Conservation (phyloP, 2,797 vertebrate species). For the Galagoides demidoff region DNA sequence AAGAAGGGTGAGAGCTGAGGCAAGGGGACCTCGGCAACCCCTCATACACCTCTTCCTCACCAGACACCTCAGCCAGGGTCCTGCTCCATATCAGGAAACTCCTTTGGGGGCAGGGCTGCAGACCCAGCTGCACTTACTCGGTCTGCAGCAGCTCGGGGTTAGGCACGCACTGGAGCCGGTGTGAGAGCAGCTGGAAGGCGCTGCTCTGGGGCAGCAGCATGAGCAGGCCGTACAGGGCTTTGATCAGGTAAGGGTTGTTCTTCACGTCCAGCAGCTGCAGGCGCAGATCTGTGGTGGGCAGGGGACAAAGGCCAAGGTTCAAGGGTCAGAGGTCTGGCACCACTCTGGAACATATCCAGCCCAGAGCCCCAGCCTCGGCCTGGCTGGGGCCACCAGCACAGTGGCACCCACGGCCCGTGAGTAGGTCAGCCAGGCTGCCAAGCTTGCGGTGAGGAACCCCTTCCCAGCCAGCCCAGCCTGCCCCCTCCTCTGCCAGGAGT, state of each 20-base stretch:
- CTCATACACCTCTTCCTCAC: fast-evolving
- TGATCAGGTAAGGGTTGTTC: conserved; percentile 98
- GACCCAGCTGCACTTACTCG: conserved; percentile 85
- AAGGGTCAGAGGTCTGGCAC: background rate
- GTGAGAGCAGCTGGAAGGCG: conserved; percentile 98
- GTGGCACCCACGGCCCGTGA: background rate
- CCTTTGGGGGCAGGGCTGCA: fast-evolving
- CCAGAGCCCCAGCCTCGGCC: background rate
- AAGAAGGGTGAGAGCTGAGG: background rate
- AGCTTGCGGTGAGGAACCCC: background rate
- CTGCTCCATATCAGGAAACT: fast-evolving
- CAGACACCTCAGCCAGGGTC: background rate
- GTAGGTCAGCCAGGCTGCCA: background rate
- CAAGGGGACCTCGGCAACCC: background rate
- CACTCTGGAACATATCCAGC: background rate
- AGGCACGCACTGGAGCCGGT: conserved; percentile 96
- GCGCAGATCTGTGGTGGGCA: conserved; percentile 90
- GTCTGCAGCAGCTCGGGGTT: conserved; percentile 98
- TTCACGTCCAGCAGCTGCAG: conserved; percentile 97
- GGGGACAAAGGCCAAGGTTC: conserved; percentile 42
- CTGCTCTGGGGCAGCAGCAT: conserved; percentile 99
- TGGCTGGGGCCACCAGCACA: background rate
- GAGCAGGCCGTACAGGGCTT: conserved; percentile 96
- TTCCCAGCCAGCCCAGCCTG: background rate
- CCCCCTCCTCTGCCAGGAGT: background rate